Base-by-base conservation (phyloP, 1,140 invertebrate genomes). In the Chrysomallon squamiferum region DNA sequence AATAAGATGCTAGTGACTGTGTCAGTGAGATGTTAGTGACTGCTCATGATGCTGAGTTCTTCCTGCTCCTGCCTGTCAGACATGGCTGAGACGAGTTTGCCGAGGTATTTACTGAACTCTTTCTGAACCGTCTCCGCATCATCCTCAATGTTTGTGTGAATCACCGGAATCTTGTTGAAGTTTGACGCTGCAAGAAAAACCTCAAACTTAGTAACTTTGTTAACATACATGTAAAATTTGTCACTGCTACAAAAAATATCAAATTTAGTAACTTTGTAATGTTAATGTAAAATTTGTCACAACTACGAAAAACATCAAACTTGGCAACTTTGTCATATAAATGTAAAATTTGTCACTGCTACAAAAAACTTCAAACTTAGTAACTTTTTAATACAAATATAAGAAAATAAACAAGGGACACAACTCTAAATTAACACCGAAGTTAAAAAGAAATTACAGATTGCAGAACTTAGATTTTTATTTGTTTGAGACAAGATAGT, bases 51-150 rank as follows among this genome's bases (percentile, higher is more conserved):
- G 66, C 78, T 86, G 2, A 87, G 86, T 70, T 89, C 87, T 73
- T 88, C 87, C 77, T 88, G 86, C 22, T 89, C 87, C 4, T 80
- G 73, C 33, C 84, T 85, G 64, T 89, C 87, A 64, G 86, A 85
- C 69, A 89, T 77, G 60, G 84, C 86, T n/a, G 78, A 86, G 33
- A 91, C 83, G 59, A 92, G 77, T 27, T 87, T 88, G 35, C 86
- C 84, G 29, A 92, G 74, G 81, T 88, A 92, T 45, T 87, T 88
- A 45, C 88, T 88, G 82, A 92, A 92, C 75, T 91, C 90, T 38
- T 87, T 84, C 81, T 89, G 87, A 33, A 92, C 84, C 58, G 88
- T 86, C 70, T 90, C 89, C 30, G 88, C 88, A 75, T 89, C 90
- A 18, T 89, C 88, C 70, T 90, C 90, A 56, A 91, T 82, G 71